A percentile compares a stretch with the other conserved stretches of the same genome.
phyloP scores from a whole-genome alignment of 30 jellyfish, hydroid and myxozoan species.

The Catostylus mosaicus region DNA sequence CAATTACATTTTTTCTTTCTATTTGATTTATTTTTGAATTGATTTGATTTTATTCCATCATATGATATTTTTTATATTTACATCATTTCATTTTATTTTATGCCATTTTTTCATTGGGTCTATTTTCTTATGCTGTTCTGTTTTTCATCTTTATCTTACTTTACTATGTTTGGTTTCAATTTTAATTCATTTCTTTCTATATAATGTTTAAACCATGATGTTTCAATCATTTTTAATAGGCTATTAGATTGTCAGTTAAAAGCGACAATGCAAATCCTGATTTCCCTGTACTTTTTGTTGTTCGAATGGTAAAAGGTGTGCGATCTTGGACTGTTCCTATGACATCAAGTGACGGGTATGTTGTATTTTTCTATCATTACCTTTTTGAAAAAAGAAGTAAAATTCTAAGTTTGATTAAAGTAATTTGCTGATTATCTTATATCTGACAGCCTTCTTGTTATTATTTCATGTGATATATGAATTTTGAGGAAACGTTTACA shows the following conservation, averaged over 20 bases:
- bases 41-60: too few relatives aligned
- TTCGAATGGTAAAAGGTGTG: conserved; percentile 83
- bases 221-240: conserved; percentile 9
- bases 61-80: not conserved
- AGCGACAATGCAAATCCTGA: conserved; percentile 59
- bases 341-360: conserved; percentile 68
- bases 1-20: not conserved
- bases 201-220: not conserved
- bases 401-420: not conserved
- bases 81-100: not conserved
- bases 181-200: not conserved
- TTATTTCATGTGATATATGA: not conserved
- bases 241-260: conserved; percentile 63
- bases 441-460: not conserved
- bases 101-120: not conserved
- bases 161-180: not conserved
- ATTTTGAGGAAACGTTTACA: not conserved
- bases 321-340: conserved; percentile 91
- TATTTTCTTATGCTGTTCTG: not conserved
- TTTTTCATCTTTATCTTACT: not conserved
- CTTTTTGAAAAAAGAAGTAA: not conserved
- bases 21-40: too few relatives aligned
- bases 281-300: conserved; percentile 87
- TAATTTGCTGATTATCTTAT: too few relatives aligned
- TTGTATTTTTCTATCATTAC: not conserved